Conservation (phyloP, 2,888 invertebrate genomes). For the Ryuthela nishihirai region DNA sequence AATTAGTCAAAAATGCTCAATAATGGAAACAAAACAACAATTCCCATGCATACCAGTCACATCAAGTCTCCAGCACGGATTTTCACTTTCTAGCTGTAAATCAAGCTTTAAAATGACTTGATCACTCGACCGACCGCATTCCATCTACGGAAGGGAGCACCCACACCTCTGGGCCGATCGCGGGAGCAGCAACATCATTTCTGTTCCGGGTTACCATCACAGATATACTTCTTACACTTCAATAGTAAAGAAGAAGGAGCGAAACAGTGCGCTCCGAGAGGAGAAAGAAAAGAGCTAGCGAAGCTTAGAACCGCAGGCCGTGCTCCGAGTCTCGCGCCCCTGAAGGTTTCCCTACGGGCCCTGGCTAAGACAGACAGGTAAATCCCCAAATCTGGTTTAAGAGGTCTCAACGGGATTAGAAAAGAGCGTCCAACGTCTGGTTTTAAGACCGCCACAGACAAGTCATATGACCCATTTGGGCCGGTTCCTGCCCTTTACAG, state of each 20-base stretch:
- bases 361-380: constrained; percentile 36
- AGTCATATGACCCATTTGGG: constrained; percentile 24
- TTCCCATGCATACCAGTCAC: too few relatives aligned
- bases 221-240: too few relatives aligned
- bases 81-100: too few relatives aligned
- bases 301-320: constrained; percentile 26
- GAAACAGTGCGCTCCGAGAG: neutral
- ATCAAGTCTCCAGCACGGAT: too few relatives aligned
- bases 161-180: too few relatives aligned
- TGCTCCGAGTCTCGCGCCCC: constrained; percentile 17
- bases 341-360: constrained; percentile 27
- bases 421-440: constrained; percentile 23
- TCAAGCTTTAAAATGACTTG: too few relatives aligned
- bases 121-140: too few relatives aligned
- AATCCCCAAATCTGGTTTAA: constrained; percentile 40
- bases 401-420: constrained; percentile 38
- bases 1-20: too few relatives aligned
- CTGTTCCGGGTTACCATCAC: too few relatives aligned
- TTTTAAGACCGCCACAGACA: constrained; percentile 32
- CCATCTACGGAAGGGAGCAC: too few relatives aligned
- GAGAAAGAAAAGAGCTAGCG: constrained; percentile 9
- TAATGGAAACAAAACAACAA: too few relatives aligned
- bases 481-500: constrained; percentile 25
- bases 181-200: too few relatives aligned
- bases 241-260: neutral